A percentile compares a stretch with the other conserved stretches of the same genome.
These are phyloP conservation scores for Phoxinus dragarum DNA, from an alignment of 2,797 vertebrate genomes.

Conservation along the genomic window DNA sequence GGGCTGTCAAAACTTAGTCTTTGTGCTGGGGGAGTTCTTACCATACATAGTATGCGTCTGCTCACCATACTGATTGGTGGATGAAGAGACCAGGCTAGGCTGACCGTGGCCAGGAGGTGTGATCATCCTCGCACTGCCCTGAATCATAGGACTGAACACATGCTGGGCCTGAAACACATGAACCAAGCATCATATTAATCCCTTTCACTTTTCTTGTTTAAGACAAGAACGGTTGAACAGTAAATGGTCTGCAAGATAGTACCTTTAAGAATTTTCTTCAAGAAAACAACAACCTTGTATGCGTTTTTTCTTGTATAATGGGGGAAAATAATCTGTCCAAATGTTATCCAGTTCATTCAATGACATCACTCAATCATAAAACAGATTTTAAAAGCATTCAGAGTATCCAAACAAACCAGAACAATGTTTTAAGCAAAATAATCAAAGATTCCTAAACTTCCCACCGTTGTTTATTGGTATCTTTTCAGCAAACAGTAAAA, in stretches of 20 bases:
- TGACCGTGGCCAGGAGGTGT: slow-evolving; percentile 91
- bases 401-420: background rate
- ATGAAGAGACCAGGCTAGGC: slow-evolving; percentile 91
- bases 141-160: slow-evolving; percentile 96
- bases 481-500: background rate
- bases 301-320: background rate
- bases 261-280: background rate
- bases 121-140: slow-evolving; percentile 95
- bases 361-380: background rate
- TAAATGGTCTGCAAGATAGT: background rate
- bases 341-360: background rate
- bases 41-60: slow-evolving; percentile 99
- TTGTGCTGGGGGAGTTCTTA: slow-evolving; percentile 75
- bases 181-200: background rate
- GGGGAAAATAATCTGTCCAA: background rate
- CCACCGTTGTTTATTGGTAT: no score
- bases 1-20: background rate
- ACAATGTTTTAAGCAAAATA: background rate
- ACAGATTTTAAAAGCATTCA: background rate
- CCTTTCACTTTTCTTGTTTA: background rate
- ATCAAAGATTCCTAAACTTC: background rate
- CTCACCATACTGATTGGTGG: slow-evolving; percentile 94
- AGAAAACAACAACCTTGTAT: background rate
- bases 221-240: background rate
- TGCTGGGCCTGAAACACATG: slow-evolving; percentile 87